Evolutionary conservation across 1,140 invertebrate genomes (phyloP).

Genomic region (Condylostylus longicornis): DNA sequence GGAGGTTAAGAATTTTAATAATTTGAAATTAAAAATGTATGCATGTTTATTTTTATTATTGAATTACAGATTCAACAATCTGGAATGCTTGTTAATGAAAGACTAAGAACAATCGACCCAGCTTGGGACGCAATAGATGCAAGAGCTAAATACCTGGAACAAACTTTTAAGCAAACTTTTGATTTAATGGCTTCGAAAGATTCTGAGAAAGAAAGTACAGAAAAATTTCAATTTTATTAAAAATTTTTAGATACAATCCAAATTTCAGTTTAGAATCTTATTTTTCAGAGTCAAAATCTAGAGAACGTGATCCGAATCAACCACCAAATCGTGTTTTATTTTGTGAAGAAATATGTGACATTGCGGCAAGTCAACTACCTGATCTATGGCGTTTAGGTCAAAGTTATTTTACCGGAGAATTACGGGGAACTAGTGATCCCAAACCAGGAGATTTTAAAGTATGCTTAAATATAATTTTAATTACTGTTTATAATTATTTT

Average conservation of each 20-base stretch:
- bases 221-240: not conserved
- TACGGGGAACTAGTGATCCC: constrained; percentile 53
- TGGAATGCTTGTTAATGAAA: constrained; percentile 22
- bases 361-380: constrained; percentile 36
- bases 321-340: constrained; percentile 24
- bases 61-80: constrained; percentile 30
- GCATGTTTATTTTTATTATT: not conserved
- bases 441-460: constrained; percentile 38
- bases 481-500: constrained; percentile 4
- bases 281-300: constrained; percentile 15
- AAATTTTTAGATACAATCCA: not conserved
- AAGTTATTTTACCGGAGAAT: constrained; percentile 72
- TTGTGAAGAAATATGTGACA: constrained; percentile 30
- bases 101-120: constrained; percentile 45
- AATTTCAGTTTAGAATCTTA: too few relatives aligned
- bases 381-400: constrained; percentile 82
- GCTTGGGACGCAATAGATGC: constrained; percentile 85
- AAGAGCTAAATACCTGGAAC: constrained; percentile 57
- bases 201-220: constrained; percentile 15
- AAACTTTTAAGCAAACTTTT: constrained; percentile 30
- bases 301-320: constrained; percentile 18
- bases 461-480: constrained; percentile 49
- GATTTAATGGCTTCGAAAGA: constrained; percentile 27
- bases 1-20: constrained; percentile 35
- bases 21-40: constrained; percentile 1